Evolutionary conservation across 2,888 invertebrate species (phyloP).

Genomic region (Acleris sparsana): DNA sequence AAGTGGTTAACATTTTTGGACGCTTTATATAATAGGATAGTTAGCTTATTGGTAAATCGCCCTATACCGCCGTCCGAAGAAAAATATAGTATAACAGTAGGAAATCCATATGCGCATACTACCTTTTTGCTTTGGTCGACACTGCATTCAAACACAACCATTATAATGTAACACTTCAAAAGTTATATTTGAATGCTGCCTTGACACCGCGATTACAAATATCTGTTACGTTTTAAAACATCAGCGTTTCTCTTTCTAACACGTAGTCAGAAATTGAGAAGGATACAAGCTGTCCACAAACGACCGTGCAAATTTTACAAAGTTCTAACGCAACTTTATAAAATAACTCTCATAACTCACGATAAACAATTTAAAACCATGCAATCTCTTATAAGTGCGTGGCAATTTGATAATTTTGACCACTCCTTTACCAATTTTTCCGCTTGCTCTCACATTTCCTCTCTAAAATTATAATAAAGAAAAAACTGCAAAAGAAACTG

Average conservation of each 20-base stretch:
- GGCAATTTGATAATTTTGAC: constrained; percentile 23
- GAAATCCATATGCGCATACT: no score
- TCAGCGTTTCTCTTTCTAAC: not conserved
- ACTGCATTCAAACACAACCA: no score
- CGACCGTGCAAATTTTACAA: constrained; percentile 20
- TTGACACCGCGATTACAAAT: not conserved
- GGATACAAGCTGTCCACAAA: not conserved
- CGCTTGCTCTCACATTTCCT: constrained; percentile 19
- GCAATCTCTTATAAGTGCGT: constrained; percentile 22
- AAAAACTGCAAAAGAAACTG: constrained; percentile 34
- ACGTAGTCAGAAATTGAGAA: not conserved
- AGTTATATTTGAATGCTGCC: no score
- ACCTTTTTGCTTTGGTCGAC: no score
- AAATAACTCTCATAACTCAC: constrained; percentile 26
- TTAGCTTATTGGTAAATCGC: no score
- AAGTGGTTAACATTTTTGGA: no score
- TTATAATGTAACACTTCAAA: no score
- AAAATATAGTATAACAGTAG: no score
- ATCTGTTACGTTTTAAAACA: not conserved
- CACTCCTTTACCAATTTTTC: constrained; percentile 30
- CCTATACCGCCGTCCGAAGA: no score
- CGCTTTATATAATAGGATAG: no score
- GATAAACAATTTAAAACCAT: constrained; percentile 28
- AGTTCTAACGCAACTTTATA: constrained; percentile 15
- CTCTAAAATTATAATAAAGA: constrained; percentile 34